Conservation (phyloP, 2,113 vertebrate species). For the Ciconia boyciana region DNA sequence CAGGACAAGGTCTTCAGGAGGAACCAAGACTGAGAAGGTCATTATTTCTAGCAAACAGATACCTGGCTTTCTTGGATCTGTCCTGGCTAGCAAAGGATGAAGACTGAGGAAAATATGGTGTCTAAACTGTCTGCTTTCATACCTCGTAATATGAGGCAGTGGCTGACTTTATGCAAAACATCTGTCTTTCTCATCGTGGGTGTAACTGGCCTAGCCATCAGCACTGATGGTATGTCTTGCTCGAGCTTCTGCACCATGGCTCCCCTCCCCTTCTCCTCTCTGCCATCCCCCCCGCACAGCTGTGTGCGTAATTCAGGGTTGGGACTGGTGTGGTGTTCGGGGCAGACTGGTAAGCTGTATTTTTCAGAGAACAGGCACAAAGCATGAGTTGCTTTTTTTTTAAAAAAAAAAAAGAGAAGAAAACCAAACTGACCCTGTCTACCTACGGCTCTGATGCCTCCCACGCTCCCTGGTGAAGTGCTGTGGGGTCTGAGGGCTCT, state of each 20-base stretch:
- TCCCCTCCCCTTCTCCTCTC: not conserved
- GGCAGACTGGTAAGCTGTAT: not conserved
- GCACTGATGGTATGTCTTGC: not conserved
- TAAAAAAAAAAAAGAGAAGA: not conserved
- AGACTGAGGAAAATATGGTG: not conserved
- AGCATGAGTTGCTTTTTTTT: not conserved
- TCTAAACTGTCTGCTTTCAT: not conserved
- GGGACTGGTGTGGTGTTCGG: not conserved
- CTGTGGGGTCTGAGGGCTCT: not conserved
- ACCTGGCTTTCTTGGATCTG: not conserved
- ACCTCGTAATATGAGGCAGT: not conserved
- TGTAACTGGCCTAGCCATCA: not conserved
- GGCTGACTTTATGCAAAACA: slow-evolving; percentile 9
- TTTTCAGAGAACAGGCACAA: not conserved
- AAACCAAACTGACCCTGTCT: not conserved
- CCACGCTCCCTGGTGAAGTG: not conserved
- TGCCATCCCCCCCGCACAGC: not conserved
- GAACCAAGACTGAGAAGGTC: not conserved
- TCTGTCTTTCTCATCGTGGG: slow-evolving; percentile 42
- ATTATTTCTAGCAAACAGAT: not conserved
- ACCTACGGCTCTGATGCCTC: rapidly evolving
- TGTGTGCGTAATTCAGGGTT: not conserved
- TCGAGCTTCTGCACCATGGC: not conserved
- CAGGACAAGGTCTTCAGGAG: not conserved
- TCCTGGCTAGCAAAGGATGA: not conserved